Evolutionary conservation across 2,797 vertebrate species (phyloP).

Genomic region (Microcaecilia unicolor): DNA sequence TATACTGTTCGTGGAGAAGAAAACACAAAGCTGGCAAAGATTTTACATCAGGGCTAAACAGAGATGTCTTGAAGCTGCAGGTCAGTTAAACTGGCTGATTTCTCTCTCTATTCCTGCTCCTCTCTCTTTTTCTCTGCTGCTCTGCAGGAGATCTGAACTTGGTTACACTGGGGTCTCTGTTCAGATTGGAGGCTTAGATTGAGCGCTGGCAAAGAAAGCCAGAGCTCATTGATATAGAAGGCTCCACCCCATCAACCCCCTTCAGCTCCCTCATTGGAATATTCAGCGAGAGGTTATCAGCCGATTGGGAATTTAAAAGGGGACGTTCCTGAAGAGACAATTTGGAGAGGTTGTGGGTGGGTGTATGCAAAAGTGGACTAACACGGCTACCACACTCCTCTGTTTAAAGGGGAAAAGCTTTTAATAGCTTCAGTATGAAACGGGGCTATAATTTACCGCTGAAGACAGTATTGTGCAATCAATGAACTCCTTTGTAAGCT

Average conservation of each 20-base stretch:
- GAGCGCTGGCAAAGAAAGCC: neutral
- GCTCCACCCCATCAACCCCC: neutral
- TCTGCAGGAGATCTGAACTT: neutral
- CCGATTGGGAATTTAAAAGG: conserved; percentile 1
- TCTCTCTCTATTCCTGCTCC: neutral
- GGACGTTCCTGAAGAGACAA: neutral
- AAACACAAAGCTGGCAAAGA: neutral
- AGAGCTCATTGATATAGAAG: conserved; percentile 1
- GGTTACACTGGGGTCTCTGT: conserved; percentile 13
- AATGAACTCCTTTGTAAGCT: too few relatives aligned
- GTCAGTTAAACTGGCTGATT: too few relatives aligned
- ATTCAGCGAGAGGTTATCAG: neutral
- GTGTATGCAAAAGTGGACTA: conserved; percentile 1
- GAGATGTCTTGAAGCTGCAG: neutral
- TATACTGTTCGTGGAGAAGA: neutral
- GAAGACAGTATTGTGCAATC: too few relatives aligned
- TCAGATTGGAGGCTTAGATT: neutral
- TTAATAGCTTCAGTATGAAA: too few relatives aligned
- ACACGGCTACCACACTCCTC: too few relatives aligned
- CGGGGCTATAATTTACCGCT: too few relatives aligned
- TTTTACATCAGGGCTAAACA: neutral
- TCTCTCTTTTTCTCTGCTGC: neutral
- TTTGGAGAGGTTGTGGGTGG: neutral
- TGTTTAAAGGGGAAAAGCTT: too few relatives aligned
- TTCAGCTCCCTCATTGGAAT: conserved; percentile 1